Base-by-base conservation (phyloP, 2,888 invertebrate species). In the Torymus texanus region DNA sequence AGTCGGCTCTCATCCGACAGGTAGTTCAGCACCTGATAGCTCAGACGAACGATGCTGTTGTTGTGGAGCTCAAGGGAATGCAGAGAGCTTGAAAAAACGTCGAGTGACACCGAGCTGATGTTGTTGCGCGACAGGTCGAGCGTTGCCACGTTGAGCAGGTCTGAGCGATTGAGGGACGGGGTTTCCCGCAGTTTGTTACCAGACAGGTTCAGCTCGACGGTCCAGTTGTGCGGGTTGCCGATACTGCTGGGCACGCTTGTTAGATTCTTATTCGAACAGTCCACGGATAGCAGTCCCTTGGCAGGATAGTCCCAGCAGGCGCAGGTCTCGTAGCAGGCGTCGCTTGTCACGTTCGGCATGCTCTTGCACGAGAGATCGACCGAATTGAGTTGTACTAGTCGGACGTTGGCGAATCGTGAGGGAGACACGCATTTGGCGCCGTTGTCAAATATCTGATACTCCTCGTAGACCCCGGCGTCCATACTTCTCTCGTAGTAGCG, bases 231-330 rank as follows among this genome's bases (percentile, higher is more conserved):
- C 1, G 56, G 16, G 10, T 78, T 75, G 0, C 70, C 84, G 0
- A 92, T 89, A 55, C 87, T 83, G 1, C 81, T 63, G 0, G 94
- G 93, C 1, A 92, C 84, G 51, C 87, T 82, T 0, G 88, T 91
- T 0, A 93, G 84, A 68, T 91, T 91, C 18, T 85, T 87, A 66
- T 91, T 85, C 0, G 92, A 91, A 84, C 94, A 94, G 85, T 94
- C 91, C 0, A 94, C 87, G 10, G 93, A 85, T 3, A 92, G 85
- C 0, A 92, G 88, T 11, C 84, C 83, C 79, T 92, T 92, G 1
- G 82, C 80, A 0, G 91, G 91, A 68, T 92, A 90, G 16, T 91
- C 90, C 71, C 84, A 86, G 83, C 94, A 94, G 0, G 83, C 83
- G 83, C 94, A 94, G 1, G 14, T 55, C 2, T 18, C 14, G 12